Percentiles rank a stretch among this genome's conserved stretches.
These are phyloP conservation scores for Mastacembelus armatus DNA, from an alignment of 2,797 vertebrate genomes.

Conservation along the genomic window DNA sequence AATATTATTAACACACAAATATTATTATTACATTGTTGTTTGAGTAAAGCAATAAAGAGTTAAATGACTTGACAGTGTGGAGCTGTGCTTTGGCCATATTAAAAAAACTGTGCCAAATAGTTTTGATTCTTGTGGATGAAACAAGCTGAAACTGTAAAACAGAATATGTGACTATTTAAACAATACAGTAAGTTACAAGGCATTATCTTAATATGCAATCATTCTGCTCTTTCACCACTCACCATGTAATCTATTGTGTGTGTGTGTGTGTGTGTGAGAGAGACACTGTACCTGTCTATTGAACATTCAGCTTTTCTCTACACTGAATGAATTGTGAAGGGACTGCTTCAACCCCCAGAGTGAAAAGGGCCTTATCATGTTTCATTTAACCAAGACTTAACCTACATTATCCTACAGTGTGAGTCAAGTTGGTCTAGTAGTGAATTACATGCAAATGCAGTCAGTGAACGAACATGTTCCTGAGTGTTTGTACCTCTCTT, in stretches of 20 bases:
- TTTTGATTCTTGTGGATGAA: neutral
- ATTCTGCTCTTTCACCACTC: neutral
- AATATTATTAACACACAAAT: neutral
- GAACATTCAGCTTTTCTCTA: neutral
- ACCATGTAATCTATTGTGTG: neutral
- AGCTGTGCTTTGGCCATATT: neutral
- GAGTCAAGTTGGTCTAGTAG: slow-evolving; percentile 3
- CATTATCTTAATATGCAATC: too few species aligned
- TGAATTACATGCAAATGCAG: neutral
- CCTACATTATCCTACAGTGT: neutral
- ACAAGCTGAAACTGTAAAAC: neutral
- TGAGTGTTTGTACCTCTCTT: neutral
- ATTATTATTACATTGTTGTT: neutral
- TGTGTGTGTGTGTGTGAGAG: too few species aligned
- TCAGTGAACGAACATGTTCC: too few species aligned
- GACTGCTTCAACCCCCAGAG: slow-evolving; percentile 4
- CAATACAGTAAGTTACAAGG: too few species aligned
- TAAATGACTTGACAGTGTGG: neutral
- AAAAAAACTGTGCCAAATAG: neutral
- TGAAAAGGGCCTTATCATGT: slow-evolving; percentile 12
- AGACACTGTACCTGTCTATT: neutral
- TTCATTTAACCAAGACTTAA: slow-evolving; percentile 6
- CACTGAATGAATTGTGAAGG: slow-evolving; percentile 16
- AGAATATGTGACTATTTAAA: slow-evolving; percentile 13
- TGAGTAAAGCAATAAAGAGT: neutral